These are phyloP conservation scores for Epizoanthus rinbou DNA, from an alignment of 92 coral and sea anemone species.

Conservation along the genomic window DNA sequence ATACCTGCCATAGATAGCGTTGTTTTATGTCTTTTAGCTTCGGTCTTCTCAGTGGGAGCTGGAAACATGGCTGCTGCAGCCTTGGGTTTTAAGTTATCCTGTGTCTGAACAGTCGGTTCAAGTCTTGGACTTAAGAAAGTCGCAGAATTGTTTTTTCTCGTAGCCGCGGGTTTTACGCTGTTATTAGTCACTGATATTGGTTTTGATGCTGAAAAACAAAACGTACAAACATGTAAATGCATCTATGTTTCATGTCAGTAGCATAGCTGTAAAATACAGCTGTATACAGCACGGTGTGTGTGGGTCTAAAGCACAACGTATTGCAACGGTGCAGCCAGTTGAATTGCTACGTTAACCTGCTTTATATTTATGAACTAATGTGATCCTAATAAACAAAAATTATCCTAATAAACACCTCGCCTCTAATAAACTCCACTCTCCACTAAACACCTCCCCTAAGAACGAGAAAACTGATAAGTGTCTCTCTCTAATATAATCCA, in stretches of 20 bases:
- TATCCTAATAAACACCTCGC: too few relatives aligned
- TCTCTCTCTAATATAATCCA: too few relatives aligned
- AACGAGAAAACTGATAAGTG: too few relatives aligned
- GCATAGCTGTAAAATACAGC: not conserved
- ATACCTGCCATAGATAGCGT: constrained; percentile 18
- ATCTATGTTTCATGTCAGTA: not conserved
- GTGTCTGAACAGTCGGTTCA: not conserved
- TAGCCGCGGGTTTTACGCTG: not conserved
- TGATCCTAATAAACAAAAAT: too few relatives aligned
- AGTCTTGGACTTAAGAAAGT: not conserved
- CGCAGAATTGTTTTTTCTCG: not conserved
- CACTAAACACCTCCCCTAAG: too few relatives aligned
- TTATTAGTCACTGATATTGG: not conserved
- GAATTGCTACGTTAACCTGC: too few relatives aligned
- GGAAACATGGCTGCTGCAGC: not conserved
- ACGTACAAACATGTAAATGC: not conserved
- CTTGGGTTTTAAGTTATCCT: not conserved
- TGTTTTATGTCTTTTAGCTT: constrained; percentile 14
- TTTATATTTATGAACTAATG: too few relatives aligned
- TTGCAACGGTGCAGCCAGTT: too few relatives aligned
- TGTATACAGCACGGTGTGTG: too few relatives aligned
- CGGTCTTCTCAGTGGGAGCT: not conserved
- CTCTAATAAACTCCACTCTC: too few relatives aligned
- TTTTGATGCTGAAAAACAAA: not conserved
- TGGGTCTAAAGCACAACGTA: too few relatives aligned